Conservation (phyloP, 2,113 vertebrate species). For the Crotalus horridus region DNA sequence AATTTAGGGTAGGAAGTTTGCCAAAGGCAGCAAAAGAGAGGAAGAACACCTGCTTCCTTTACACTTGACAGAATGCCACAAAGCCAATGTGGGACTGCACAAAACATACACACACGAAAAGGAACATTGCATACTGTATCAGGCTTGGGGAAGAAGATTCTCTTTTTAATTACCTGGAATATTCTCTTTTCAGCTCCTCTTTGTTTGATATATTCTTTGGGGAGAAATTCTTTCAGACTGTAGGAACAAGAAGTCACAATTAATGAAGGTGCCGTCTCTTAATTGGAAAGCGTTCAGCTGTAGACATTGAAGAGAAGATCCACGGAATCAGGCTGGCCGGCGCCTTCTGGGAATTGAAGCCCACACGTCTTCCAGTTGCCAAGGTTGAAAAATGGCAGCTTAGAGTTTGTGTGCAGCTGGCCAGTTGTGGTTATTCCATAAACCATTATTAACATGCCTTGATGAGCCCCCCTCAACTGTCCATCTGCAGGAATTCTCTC, state of each 20-base stretch:
- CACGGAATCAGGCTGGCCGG: background rate
- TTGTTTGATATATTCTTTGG: slow-evolving; percentile 83
- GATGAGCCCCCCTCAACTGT: background rate
- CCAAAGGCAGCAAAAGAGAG: slow-evolving; percentile 24
- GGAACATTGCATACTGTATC: background rate
- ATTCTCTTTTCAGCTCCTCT: slow-evolving; percentile 80
- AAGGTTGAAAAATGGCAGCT: too few species aligned
- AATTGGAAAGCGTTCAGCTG: background rate
- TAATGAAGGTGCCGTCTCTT: slow-evolving; percentile 14
- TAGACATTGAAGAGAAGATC: background rate
- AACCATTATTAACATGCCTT: background rate
- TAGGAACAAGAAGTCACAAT: background rate
- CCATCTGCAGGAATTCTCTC: background rate
- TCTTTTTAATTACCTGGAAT: slow-evolving; percentile 74
- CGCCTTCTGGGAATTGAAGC: background rate
- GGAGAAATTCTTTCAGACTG: slow-evolving; percentile 81
- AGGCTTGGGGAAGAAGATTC: background rate
- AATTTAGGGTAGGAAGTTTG: slow-evolving; percentile 48
- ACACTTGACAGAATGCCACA: slow-evolving; percentile 17
- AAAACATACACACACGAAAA: background rate
- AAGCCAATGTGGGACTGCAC: background rate
- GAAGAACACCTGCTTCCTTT: slow-evolving; percentile 26
- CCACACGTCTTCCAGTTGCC: too few species aligned
- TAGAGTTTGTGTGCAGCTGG: background rate
- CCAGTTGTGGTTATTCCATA: background rate